Evolutionary conservation across 2,888 invertebrate genomes (phyloP).

Genomic region (Sceliomorpha sp.): DNA sequence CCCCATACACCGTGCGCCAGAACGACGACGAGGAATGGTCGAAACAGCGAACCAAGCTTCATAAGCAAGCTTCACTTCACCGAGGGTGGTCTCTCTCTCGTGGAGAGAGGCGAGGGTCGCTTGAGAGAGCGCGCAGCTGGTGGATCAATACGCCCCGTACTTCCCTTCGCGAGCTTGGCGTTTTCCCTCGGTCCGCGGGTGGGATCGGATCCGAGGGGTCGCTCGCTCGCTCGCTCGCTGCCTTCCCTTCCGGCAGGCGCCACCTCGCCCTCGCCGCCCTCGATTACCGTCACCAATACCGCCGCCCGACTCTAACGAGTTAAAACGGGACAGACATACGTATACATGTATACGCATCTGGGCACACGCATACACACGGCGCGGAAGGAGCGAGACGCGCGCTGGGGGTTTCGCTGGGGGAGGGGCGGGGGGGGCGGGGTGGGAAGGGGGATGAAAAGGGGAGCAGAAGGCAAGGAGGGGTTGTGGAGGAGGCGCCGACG

Average conservation of each 20-base stretch:
- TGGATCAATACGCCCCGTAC: constrained; percentile 77
- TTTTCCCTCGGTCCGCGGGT: constrained; percentile 54
- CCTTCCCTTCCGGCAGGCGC: constrained; percentile 56
- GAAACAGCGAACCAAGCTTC: constrained; percentile 22
- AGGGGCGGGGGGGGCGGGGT: constrained; percentile 27
- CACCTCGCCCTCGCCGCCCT: constrained; percentile 47
- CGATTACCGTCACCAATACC: constrained; percentile 51
- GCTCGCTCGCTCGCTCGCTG: constrained; percentile 47
- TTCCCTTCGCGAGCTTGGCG: constrained; percentile 52
- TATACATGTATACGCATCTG: constrained; percentile 48
- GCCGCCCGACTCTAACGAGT: constrained; percentile 53
- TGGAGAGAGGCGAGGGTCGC: constrained; percentile 56
- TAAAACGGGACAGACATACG: constrained; percentile 40
- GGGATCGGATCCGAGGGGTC: constrained; percentile 54
- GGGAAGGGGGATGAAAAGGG: constrained; percentile 31
- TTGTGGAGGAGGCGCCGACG: constrained; percentile 73
- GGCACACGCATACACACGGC: constrained; percentile 54
- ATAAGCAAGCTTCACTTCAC: constrained; percentile 34
- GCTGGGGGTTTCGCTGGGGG: constrained; percentile 32
- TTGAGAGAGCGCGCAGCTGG: constrained; percentile 75
- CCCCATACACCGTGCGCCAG: background rate
- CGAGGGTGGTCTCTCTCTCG: constrained; percentile 44
- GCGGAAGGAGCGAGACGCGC: constrained; percentile 39
- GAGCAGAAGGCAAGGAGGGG: constrained; percentile 67
- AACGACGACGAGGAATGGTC: constrained; percentile 15